phyloP scores from a whole-genome alignment of 2,888 invertebrate species.

The Monoplex corrugatus region DNA sequence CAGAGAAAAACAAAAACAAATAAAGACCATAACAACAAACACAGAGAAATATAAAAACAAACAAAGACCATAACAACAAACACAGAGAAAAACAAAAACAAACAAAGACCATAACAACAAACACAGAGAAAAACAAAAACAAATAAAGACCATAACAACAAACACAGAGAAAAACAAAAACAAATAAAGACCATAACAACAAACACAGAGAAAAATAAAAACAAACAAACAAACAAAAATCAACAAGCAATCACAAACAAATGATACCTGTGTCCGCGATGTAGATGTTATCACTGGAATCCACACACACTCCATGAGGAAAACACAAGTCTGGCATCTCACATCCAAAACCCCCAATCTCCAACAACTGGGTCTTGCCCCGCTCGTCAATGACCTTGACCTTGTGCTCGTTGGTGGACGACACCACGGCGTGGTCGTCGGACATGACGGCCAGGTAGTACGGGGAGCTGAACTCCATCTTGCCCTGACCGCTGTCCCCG shows the following conservation, averaged over 20 bases:
- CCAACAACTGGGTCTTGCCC: slow-evolving; percentile 63
- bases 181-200: neutral
- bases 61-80: no score
- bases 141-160: neutral
- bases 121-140: no score
- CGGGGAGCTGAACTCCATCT: slow-evolving; percentile 65
- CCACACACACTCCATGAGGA: slow-evolving; percentile 74
- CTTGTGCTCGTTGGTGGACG: slow-evolving; percentile 71
- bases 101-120: neutral
- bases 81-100: neutral
- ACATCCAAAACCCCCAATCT: slow-evolving; percentile 66
- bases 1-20: no score
- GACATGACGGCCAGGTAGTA: slow-evolving; percentile 67
- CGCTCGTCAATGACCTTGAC: slow-evolving; percentile 68
- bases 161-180: neutral
- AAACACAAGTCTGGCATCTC: slow-evolving; percentile 67
- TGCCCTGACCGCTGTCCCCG: slow-evolving; percentile 66
- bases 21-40: no score
- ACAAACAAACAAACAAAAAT: no score
- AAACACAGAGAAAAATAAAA: no score
- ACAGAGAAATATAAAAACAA: no score
- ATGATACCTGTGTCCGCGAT: slow-evolving; percentile 67
- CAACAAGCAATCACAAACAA: neutral
- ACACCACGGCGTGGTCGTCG: slow-evolving; percentile 67
- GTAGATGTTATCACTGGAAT: slow-evolving; percentile 69